phyloP scores from a whole-genome alignment of 2,888 invertebrate genomes.

The Cryptocephalus moraei region DNA sequence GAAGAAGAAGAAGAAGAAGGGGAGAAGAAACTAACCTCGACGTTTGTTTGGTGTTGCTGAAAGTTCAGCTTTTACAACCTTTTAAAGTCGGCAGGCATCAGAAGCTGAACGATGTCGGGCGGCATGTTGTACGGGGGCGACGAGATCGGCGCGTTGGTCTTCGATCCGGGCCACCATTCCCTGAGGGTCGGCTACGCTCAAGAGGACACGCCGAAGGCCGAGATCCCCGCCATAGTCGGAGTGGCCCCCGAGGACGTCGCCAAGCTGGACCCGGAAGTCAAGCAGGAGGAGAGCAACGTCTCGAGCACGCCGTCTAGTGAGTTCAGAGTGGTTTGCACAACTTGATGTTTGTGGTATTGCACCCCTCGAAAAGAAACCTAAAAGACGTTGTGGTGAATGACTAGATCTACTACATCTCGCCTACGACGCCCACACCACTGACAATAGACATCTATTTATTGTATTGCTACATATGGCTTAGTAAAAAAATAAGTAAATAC shows the following conservation, averaged over 20 bases:
- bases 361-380: no score
- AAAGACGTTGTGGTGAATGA: no score
- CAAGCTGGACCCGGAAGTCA: constrained; percentile 65
- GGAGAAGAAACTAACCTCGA: no score
- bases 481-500: no score
- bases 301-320: constrained; percentile 26
- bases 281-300: constrained; percentile 51
- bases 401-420: no score
- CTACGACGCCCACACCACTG: no score
- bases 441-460: no score
- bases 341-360: not conserved
- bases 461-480: no score
- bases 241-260: constrained; percentile 61
- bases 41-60: no score
- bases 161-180: constrained; percentile 90
- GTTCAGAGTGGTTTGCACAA: not conserved
- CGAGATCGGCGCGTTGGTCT: constrained; percentile 96
- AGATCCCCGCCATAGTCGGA: constrained; percentile 89
- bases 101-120: constrained; percentile 38
- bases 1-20: no score
- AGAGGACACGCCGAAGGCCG: constrained; percentile 98
- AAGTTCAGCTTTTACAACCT: no score
- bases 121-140: constrained; percentile 89
- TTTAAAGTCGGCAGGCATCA: not conserved
- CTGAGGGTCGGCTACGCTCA: constrained; percentile 90